Base-by-base conservation (phyloP, 2,888 invertebrate genomes). In the Meloe dianella region DNA sequence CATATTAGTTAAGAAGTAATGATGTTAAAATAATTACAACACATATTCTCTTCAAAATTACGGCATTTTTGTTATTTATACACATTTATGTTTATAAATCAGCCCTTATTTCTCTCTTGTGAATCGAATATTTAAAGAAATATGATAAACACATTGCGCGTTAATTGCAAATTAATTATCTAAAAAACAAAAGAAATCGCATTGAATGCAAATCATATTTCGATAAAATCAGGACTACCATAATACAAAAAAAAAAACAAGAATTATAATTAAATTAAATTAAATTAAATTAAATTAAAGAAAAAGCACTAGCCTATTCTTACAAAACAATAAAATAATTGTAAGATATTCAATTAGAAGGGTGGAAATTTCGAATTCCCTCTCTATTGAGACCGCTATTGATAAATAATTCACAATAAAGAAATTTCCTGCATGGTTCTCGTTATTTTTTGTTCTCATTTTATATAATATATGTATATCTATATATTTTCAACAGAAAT, bases 81-180 rank as follows among this genome's bases (percentile, higher is more conserved):
- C 77, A 79, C 78, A 80, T 63, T 72, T 72, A 27, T 41, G 75
- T 78, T 79, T 78, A 79, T 81, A 81, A 79, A 80, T 82, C 82
- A 82, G 82, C 83, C 82, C 82, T 82, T 82, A 75, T 80, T 81
- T 82, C 82, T 82, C 82, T 82, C 82, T 76, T 82, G 78, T 81
- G 77, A 79, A 80, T 77, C 75, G 74, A 80, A 78, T 41, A 17
- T 17, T 78, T 78, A 79, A 80, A 78, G 80, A 81, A 81, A 81
- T 80, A 80, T 80, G 79, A 81, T 77, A 74, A 79, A 79, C 78
- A 80, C 71, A 65, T 72, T 70, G 65, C 60, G 65, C 38, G 62
- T 62, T 62, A 24, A 59, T 68, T 59, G 14, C 57, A 67, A 61
- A 29, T 35, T 12, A 12, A 14, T 12, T 35, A 63, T 74, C 73